Evolutionary conservation across 2,113 vertebrate genomes (phyloP), one percentile per base, ranked within the genome.

Genomic region (Penelope pileata): DNA sequence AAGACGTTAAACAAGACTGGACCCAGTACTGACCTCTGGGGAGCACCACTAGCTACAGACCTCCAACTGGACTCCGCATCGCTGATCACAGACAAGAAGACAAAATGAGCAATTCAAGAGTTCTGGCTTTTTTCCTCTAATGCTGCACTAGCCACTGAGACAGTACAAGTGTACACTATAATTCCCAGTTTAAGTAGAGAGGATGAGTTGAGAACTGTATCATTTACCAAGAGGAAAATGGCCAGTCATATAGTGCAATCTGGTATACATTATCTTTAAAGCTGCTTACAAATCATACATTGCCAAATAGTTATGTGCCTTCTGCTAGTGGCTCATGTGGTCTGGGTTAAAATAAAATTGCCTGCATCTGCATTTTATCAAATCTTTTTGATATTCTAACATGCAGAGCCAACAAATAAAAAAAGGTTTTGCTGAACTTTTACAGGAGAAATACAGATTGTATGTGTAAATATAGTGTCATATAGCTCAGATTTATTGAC

Each of bases 301-400:
- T 83, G 72, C 32, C 63, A 74, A 84, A 87, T 22, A 76, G 64
- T 45, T 63, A 32, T 32, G 27, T 88, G 38, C 83, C 60, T 34
- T 59, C 18, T 60, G 56, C 50, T 76, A 40, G 58, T 36, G 73
- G 64, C 43, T 93, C 36, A 27, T 72, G 77, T 75, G 75, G 87
- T 70, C 84, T 64, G 58, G 67, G 83, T 67, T 88, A 73, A 84
- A 94, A 82, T 32, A 67, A 85, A 94, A 83, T 74, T 83, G 45
- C 50, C 26, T 62, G 43, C 29, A 62, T 92, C 84, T 96, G 83
- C 72, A 84, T 96, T 96, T 96, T 94, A 81, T 96, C n/a, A 63
- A 22, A 21, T 70, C 26, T 86, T 96, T 69, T 68, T 94, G 3
- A 45, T 89, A 45, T 93, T 59, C 27, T 48, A 56, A 87, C 16